Evolutionary conservation across 2,113 vertebrate genomes (phyloP).

Genomic region (Zootoca vivipara): DNA sequence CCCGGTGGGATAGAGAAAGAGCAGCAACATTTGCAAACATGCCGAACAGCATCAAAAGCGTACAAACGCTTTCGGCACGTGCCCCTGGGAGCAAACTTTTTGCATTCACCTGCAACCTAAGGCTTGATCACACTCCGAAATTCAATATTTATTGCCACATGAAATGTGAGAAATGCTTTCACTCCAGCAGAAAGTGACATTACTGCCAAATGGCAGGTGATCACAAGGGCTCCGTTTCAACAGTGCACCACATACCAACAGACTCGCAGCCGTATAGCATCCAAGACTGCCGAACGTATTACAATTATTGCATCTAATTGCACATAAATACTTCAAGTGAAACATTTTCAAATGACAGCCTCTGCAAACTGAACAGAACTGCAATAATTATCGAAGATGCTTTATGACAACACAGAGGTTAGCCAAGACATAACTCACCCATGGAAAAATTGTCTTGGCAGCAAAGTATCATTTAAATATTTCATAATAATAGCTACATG

Average conservation of each 20-base stretch:
- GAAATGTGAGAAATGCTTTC: constrained; percentile 52
- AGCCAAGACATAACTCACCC: constrained; percentile 27
- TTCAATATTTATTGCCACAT: constrained; percentile 54
- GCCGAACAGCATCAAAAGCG: constrained; percentile 62
- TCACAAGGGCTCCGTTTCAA: constrained; percentile 54
- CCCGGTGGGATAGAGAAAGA: constrained; percentile 49
- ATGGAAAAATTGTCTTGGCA: background rate
- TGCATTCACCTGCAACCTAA: constrained; percentile 29
- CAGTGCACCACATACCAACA: constrained; percentile 32
- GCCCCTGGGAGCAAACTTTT: constrained; percentile 49
- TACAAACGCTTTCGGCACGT: constrained; percentile 44
- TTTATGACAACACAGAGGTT: constrained; percentile 50
- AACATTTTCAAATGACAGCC: constrained; percentile 65
- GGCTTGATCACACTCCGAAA: constrained; percentile 50
- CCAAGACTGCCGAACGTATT: constrained; percentile 60
- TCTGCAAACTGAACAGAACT: constrained; percentile 62
- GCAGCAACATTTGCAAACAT: constrained; percentile 63
- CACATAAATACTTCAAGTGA: constrained; percentile 61
- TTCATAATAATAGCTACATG: constrained; percentile 2
- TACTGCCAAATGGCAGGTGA: constrained; percentile 60
- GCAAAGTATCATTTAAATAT: constrained; percentile 34
- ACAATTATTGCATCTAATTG: constrained; percentile 46
- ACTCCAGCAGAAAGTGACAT: constrained; percentile 55
- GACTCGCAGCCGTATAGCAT: constrained; percentile 60
- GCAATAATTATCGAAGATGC: constrained; percentile 59